phyloP scores from a whole-genome alignment of 2,888 invertebrate genomes.

The Alsophila aescularia region DNA sequence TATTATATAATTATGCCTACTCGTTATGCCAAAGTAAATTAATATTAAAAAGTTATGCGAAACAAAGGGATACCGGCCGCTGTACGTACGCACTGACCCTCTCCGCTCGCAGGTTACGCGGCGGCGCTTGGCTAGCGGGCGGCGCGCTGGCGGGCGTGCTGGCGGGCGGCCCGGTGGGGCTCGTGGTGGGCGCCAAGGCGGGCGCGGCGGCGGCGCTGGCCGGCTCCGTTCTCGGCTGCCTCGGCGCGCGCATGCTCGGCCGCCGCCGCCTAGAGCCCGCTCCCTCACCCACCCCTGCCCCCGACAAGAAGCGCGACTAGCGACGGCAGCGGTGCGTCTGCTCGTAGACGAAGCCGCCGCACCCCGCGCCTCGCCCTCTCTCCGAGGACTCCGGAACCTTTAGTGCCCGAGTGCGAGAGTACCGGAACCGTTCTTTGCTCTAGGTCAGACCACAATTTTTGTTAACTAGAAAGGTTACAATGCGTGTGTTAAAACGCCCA shows the following conservation, averaged over 20 bases:
- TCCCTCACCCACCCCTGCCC: conserved; percentile 23
- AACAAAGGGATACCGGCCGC: no score
- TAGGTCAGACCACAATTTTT: no score
- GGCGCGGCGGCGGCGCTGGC: conserved; percentile 37
- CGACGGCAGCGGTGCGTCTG: conserved; percentile 16
- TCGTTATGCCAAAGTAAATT: no score
- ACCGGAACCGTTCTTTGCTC: no score
- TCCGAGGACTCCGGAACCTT: no score
- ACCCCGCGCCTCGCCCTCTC: no score
- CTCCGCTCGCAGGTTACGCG: conserved; percentile 53
- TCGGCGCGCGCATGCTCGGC: conserved; percentile 42
- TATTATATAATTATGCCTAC: no score
- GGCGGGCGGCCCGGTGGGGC: conserved; percentile 63
- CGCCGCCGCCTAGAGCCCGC: conserved; percentile 35
- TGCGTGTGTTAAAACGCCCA: no score
- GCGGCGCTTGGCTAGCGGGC: conserved; percentile 52
- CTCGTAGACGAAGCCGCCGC: background rate
- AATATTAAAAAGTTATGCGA: no score
- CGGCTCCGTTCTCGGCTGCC: conserved; percentile 16
- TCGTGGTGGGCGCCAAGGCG: conserved; percentile 47
- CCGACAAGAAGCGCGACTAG: conserved; percentile 14
- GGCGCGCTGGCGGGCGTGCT: conserved; percentile 62
- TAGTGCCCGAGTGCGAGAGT: no score
- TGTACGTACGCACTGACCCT: no score
- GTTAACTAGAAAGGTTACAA: no score